phyloP scores from a whole-genome alignment of 37 sponge, comb jelly and placozoan species.

The Spongilla lacustris region DNA sequence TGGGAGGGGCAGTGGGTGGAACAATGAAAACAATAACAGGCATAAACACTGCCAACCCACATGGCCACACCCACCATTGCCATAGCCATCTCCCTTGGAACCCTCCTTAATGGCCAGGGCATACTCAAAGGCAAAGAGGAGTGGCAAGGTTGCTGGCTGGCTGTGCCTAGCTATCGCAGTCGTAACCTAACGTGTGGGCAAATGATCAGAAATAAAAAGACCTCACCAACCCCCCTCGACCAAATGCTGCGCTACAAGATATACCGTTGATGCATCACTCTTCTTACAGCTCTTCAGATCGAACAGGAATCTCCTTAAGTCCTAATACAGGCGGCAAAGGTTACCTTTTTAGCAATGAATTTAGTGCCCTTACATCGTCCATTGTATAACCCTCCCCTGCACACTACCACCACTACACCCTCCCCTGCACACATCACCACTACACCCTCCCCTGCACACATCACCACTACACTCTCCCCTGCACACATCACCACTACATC shows the following conservation, averaged over 20 bases:
- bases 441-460: no score
- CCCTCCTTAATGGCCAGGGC: constrained; percentile 26
- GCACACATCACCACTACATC: no score
- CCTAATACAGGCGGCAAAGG: constrained; percentile 23
- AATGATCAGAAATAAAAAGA: not conserved
- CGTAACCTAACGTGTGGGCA: constrained; percentile 36
- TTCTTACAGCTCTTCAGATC: constrained; percentile 49
- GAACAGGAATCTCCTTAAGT: constrained; percentile 56
- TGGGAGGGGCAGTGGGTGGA: not conserved
- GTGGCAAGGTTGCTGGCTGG: constrained; percentile 42
- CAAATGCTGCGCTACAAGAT: not conserved
- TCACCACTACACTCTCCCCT: no score
- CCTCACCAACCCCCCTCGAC: not conserved
- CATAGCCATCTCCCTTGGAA: not conserved
- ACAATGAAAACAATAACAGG: not conserved
- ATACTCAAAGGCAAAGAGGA: constrained; percentile 71
- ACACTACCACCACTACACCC: no score
- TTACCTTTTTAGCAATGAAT: no score
- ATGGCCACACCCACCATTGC: constrained; percentile 8
- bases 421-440: no score
- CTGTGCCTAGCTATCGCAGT: constrained; percentile 68
- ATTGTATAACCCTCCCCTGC: no score
- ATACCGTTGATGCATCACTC: constrained; percentile 52
- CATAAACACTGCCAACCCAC: not conserved
- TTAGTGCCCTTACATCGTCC: no score